These are phyloP conservation scores for Phengaris arion DNA, from an alignment of 2,888 invertebrate species.

Conservation along the genomic window DNA sequence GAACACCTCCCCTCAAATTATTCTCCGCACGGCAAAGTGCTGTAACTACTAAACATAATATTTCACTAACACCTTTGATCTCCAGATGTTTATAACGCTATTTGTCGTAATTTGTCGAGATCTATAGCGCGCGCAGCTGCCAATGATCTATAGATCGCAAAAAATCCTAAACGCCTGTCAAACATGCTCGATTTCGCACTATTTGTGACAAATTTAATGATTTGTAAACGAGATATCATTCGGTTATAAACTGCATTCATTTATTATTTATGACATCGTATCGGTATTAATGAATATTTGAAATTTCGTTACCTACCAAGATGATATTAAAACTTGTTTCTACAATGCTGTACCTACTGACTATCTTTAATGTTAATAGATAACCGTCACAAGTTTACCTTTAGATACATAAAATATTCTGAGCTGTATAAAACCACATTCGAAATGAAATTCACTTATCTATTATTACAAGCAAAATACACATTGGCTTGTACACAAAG, in stretches of 20 bases:
- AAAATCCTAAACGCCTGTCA: slow-evolving; percentile 16
- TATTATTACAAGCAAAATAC: too few species aligned
- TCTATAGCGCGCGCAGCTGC: slow-evolving; percentile 6
- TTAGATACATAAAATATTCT: too few species aligned
- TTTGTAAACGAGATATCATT: slow-evolving; percentile 26
- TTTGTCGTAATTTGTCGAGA: slow-evolving; percentile 48
- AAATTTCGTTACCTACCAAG: background rate
- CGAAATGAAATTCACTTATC: too few species aligned
- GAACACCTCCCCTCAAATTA: slow-evolving; percentile 21
- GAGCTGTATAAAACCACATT: too few species aligned
- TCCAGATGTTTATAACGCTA: slow-evolving; percentile 44
- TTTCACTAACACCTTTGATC: slow-evolving; percentile 30
- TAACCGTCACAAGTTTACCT: too few species aligned
- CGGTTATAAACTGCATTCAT: background rate
- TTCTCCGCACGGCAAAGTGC: background rate
- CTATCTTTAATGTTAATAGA: too few species aligned
- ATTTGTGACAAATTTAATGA: slow-evolving; percentile 36
- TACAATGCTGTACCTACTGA: too few species aligned
- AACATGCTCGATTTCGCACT: slow-evolving; percentile 31
- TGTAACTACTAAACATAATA: slow-evolving; percentile 32
- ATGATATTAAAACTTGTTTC: too few species aligned
- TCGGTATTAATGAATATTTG: background rate
- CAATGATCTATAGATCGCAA: slow-evolving; percentile 19
- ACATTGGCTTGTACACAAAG: background rate
- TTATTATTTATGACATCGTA: background rate